Conservation (phyloP, 2,113 vertebrate species). For the Etheostoma cragini region DNA sequence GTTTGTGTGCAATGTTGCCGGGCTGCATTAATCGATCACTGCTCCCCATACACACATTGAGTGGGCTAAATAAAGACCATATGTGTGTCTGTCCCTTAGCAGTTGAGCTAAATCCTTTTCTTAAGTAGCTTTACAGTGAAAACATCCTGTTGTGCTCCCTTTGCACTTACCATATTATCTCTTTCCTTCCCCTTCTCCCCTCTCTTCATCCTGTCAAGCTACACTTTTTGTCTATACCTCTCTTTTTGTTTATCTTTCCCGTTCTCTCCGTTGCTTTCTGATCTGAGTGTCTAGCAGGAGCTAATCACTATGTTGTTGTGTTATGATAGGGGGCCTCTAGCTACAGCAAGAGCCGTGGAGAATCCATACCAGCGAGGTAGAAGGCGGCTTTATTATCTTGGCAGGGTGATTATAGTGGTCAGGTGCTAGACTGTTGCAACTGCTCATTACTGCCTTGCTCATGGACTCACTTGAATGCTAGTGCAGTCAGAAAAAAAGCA, state of each 20-base stretch:
- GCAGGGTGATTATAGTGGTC: slow-evolving; percentile 46
- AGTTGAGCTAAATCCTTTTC: slow-evolving; percentile 43
- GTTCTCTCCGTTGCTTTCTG: slow-evolving; percentile 19
- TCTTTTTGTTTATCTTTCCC: slow-evolving; percentile 24
- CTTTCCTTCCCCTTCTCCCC: slow-evolving; percentile 2
- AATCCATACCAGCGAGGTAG: slow-evolving; percentile 31
- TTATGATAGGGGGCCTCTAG: slow-evolving; percentile 39
- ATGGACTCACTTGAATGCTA: slow-evolving; percentile 17
- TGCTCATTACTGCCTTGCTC: slow-evolving; percentile 44
- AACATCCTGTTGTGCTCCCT: slow-evolving; percentile 36
- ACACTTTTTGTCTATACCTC: slow-evolving; percentile 28
- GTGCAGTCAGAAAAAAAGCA: background rate
- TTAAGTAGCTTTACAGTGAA: slow-evolving; percentile 46
- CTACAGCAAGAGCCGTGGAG: slow-evolving; percentile 23
- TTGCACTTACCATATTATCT: slow-evolving; percentile 6
- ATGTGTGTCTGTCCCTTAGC: slow-evolving; percentile 39
- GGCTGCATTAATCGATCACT: slow-evolving; percentile 66
- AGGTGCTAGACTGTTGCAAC: slow-evolving; percentile 2
- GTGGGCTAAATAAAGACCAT: slow-evolving; percentile 58
- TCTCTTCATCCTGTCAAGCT: slow-evolving; percentile 13
- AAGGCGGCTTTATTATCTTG: slow-evolving; percentile 39
- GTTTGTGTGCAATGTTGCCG: slow-evolving; percentile 26
- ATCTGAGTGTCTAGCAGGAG: slow-evolving; percentile 35
- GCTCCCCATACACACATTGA: slow-evolving; percentile 47
- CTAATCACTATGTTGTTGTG: slow-evolving; percentile 52